These are phyloP conservation scores for Odocoileus hemionus DNA, from an alignment of 2,113 vertebrate species.

Conservation along the genomic window DNA sequence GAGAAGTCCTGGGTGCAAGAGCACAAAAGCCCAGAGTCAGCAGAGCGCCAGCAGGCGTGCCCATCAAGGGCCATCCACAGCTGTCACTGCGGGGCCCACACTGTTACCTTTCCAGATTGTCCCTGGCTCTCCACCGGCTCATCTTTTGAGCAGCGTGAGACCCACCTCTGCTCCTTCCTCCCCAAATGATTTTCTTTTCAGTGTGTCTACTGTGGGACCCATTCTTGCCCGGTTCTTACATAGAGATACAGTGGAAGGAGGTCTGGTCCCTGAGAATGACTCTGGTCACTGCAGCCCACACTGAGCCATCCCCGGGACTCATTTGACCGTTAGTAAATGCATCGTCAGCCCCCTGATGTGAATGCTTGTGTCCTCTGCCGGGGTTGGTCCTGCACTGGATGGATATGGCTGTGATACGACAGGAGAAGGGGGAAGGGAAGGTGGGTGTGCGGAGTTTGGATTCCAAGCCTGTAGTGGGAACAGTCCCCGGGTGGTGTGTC, in stretches of 20 bases:
- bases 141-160: not conserved
- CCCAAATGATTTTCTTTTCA: not conserved
- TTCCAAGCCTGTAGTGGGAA: not conserved
- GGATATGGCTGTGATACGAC: not conserved
- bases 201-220: not conserved
- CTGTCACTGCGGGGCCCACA: not conserved
- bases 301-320: not conserved
- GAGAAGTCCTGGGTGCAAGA: not conserved
- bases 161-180: not conserved
- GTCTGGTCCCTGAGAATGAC: not conserved
- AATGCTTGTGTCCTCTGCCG: not conserved
- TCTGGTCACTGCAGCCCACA: not conserved
- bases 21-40: not conserved
- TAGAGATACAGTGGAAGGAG: not conserved
- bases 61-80: fast-evolving
- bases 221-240: not conserved
- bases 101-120: too few relatives aligned
- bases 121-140: not conserved
- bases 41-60: fast-evolving
- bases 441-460: fast-evolving
- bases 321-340: fast-evolving
- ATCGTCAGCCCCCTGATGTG: not conserved
- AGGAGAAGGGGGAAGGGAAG: not conserved
- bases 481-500: not conserved
- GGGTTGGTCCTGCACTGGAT: too few relatives aligned